These are phyloP conservation scores for Chalcosyrphus nemorum DNA, from an alignment of 2,888 invertebrate species.

Conservation along the genomic window DNA sequence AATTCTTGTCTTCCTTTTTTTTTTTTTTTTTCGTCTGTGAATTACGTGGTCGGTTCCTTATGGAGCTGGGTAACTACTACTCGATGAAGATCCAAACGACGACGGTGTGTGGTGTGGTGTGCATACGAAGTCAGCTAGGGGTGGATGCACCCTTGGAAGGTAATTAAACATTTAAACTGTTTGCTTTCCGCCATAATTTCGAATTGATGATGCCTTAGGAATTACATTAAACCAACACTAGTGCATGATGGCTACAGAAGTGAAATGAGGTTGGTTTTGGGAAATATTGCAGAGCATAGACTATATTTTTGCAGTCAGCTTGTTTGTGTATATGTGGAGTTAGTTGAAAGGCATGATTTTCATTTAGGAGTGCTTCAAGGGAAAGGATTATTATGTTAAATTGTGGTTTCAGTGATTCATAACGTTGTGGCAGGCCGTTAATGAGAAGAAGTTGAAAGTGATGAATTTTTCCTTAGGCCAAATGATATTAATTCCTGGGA, in stretches of 20 bases:
- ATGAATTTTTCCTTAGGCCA: conserved; percentile 34
- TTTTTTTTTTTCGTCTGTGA: conserved; percentile 40
- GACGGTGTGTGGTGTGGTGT: background rate
- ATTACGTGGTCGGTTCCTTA: conserved; percentile 53
- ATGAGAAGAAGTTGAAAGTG: conserved; percentile 47
- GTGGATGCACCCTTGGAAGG: conserved; percentile 67
- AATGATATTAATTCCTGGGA: background rate
- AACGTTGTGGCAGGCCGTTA: conserved; percentile 44
- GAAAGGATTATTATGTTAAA: conserved; percentile 49
- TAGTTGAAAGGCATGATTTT: conserved; percentile 7
- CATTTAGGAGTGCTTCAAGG: conserved; percentile 27
- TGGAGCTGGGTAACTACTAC: conserved; percentile 38
- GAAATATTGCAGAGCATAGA: conserved; percentile 38
- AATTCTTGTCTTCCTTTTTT: conserved; percentile 49
- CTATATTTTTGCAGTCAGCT: conserved; percentile 12
- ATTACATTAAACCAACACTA: conserved; percentile 68
- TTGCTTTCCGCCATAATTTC: conserved; percentile 73
- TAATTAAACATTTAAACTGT: conserved; percentile 73
- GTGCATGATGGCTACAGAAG: conserved; percentile 48
- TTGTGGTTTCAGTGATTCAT: conserved; percentile 40
- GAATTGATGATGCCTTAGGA: conserved; percentile 71
- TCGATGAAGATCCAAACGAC: conserved; percentile 6
- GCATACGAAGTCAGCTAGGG: conserved; percentile 54
- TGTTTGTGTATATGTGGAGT: background rate
- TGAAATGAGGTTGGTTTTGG: conserved; percentile 59